These are phyloP conservation scores for Eurytoma adleriae DNA, from an alignment of 2,888 invertebrate genomes.

Conservation along the genomic window DNA sequence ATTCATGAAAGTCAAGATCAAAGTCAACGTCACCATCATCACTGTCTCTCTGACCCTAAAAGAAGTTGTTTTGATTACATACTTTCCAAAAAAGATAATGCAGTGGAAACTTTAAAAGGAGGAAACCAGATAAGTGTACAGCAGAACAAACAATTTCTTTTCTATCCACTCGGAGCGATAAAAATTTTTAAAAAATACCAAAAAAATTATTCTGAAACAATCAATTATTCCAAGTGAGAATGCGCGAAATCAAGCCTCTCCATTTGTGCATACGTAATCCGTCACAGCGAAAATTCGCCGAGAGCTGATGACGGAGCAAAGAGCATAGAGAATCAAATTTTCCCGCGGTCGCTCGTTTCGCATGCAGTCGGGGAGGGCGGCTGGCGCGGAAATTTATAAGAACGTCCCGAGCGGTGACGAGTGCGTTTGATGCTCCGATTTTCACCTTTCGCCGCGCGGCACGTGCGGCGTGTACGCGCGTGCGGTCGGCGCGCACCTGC, in stretches of 20 bases:
- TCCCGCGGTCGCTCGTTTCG: not conserved
- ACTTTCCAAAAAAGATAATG: too few relatives aligned
- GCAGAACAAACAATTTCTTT: too few relatives aligned
- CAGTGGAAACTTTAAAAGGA: too few relatives aligned
- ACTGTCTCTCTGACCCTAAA: too few relatives aligned
- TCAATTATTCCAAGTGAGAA: not conserved
- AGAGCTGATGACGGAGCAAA: not conserved
- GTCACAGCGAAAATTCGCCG: not conserved
- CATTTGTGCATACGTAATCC: not conserved
- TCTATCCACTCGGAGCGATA: too few relatives aligned
- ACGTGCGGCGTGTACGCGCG: not conserved
- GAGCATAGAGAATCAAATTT: not conserved
- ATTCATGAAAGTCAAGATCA: too few relatives aligned
- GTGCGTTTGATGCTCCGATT: not conserved
- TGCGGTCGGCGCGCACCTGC: too few relatives aligned
- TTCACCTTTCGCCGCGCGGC: not conserved
- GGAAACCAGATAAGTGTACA: too few relatives aligned
- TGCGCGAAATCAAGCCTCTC: not conserved
- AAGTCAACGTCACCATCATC: too few relatives aligned
- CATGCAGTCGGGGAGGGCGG: not conserved
- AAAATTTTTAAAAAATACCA: too few relatives aligned
- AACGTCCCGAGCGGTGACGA: not conserved
- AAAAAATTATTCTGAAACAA: not conserved
- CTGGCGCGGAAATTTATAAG: not conserved
- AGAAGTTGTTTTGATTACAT: too few relatives aligned